Evolutionary conservation across 2,888 invertebrate genomes (phyloP), one percentile per base, ranked within the genome.

Genomic region (Erannis defoliaria): DNA sequence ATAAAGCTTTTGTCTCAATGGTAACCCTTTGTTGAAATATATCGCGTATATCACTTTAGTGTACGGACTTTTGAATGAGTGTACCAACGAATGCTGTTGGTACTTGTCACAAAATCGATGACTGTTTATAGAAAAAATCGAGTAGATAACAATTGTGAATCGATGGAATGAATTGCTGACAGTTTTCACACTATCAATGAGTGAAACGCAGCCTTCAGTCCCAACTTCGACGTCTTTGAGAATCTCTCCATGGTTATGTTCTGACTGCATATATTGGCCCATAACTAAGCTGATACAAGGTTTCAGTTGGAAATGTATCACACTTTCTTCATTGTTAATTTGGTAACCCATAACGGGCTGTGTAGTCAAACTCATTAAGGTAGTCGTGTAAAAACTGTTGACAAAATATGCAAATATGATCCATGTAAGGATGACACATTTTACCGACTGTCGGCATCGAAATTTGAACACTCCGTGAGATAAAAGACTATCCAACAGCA

Each of bases 21-120:
- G 88, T 55, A 89, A 87, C 0, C 88, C 89, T 66, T 88, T 88
- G 48, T 84, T 80, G 2, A 85, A 67, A 43, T 79, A 89, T 16
- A 83, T 80, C 0, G 78, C 77, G 42, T 84, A 86, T 1, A 86
- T 73, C 1, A 82, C 55, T 53, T 84, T 84, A 3, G 72, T 74
- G 5, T 78, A 66, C 0, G 85, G 82, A 5, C 67, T 64, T 0
- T 55, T 21, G 37, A 86, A 75, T 1, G 37, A 8, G 43, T 76
- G 76, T 2, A 81, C 29, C 8, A 45, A 59, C 29, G 71, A 46
- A 8, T 63, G 43, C 0, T 63, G 43, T 0, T 84, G 84, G 26
- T 61, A 73, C 33, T 72, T 62, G 60, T 85, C 75, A 33, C 68
- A 73, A 57, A 76, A 85, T 1, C 70, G 50, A 1, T 74, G 64